phyloP scores from a whole-genome alignment of 2,797 vertebrate species.

The Notoglanidium macrostoma region DNA sequence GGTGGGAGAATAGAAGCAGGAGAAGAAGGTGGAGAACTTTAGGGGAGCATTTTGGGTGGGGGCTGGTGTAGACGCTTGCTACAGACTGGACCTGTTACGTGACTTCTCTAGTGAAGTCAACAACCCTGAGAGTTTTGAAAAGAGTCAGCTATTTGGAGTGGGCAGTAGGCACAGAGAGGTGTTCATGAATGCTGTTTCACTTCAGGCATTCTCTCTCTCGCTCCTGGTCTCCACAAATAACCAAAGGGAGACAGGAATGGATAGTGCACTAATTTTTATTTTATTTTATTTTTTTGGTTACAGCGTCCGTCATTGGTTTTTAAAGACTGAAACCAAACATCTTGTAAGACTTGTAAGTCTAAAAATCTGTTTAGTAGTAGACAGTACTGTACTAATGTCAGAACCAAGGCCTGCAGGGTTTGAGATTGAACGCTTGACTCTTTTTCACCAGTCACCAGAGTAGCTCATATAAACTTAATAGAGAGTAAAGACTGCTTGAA shows the following conservation, averaged over 20 bases:
- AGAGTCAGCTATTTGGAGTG: neutral
- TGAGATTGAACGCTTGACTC: neutral
- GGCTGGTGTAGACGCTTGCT: neutral
- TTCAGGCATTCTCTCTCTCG: neutral
- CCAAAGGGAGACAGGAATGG: neutral
- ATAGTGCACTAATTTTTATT: neutral
- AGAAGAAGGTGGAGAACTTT: slow-evolving; percentile 52
- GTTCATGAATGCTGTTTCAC: slow-evolving; percentile 5
- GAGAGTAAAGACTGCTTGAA: neutral
- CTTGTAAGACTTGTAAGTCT: neutral
- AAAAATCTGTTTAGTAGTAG: neutral
- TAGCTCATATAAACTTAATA: neutral
- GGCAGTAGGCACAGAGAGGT: neutral
- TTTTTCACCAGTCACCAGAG: neutral
- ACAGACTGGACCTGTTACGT: slow-evolving; percentile 8
- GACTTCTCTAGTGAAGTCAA: neutral
- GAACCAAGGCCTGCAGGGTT: neutral
- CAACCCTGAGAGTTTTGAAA: slow-evolving; percentile 8
- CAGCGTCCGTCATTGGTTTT: neutral
- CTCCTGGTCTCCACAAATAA: slow-evolving; percentile 7
- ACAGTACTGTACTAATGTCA: neutral
- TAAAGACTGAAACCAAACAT: neutral
- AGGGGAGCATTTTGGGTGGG: slow-evolving; percentile 49
- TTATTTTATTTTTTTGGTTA: neutral
- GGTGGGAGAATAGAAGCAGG: slow-evolving; percentile 62